phyloP scores from a whole-genome alignment of 2,888 invertebrate species.

The Euproctis similis region DNA sequence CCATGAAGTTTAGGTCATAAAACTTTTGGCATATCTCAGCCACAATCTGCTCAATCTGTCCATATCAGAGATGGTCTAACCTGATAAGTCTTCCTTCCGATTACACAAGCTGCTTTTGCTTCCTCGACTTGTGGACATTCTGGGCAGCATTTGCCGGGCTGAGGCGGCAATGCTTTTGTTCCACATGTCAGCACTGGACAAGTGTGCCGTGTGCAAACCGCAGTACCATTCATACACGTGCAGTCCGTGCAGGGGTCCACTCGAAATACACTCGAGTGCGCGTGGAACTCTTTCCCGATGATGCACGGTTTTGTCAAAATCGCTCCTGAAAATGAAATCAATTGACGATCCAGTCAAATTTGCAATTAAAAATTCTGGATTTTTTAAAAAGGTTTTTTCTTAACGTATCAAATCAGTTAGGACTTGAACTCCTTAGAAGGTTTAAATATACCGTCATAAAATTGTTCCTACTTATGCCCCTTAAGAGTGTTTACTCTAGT shows the following conservation, averaged over 20 bases:
- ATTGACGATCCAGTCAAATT: too few relatives aligned
- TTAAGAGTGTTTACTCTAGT: too few relatives aligned
- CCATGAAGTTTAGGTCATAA: too few relatives aligned
- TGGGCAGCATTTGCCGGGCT: conserved; percentile 84
- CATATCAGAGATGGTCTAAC: too few relatives aligned
- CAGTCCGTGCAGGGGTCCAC: conserved; percentile 90
- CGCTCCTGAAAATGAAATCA: conserved; percentile 54
- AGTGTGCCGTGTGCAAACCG: conserved; percentile 85
- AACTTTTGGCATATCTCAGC: too few relatives aligned
- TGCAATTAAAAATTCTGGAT: too few relatives aligned
- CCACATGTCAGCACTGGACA: conserved; percentile 95
- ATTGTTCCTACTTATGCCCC: too few relatives aligned
- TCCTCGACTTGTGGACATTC: conserved; percentile 84
- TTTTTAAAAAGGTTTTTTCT: too few relatives aligned
- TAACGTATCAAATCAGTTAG: too few relatives aligned
- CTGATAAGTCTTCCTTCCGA: conserved; percentile 81
- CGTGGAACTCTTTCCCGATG: conserved; percentile 81
- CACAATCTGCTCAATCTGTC: too few relatives aligned
- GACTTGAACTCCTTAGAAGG: too few relatives aligned
- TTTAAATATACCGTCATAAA: too few relatives aligned
- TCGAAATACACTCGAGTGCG: conserved; percentile 77
- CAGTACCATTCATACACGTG: conserved; percentile 86
- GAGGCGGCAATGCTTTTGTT: conserved; percentile 79
- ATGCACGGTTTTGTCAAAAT: conserved; percentile 77
- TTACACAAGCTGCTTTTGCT: conserved; percentile 80